Conservation (phyloP, 2,113 vertebrate genomes). For the Numida meleagris region DNA sequence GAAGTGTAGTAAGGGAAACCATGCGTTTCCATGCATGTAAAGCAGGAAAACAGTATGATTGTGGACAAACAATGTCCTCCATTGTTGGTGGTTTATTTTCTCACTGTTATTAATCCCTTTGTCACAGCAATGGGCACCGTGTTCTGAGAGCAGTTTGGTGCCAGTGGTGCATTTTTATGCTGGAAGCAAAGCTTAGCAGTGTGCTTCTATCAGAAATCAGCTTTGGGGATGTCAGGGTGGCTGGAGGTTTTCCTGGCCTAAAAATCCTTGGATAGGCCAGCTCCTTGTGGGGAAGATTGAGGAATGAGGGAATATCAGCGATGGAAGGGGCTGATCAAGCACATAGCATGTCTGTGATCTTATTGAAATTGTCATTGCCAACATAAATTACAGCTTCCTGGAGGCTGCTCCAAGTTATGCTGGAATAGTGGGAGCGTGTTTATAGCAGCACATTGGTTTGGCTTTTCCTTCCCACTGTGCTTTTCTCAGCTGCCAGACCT, state of each 20-base stretch:
- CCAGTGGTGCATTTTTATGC: not conserved
- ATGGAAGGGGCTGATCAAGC: not conserved
- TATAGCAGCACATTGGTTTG: slow-evolving; percentile 12
- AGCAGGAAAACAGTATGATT: slow-evolving; percentile 29
- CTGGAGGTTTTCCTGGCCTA: not conserved
- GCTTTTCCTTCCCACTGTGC: slow-evolving; percentile 1
- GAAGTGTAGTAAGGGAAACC: not conserved
- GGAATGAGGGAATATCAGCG: not conserved
- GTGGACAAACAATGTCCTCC: slow-evolving; percentile 30
- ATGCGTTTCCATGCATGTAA: slow-evolving; percentile 24
- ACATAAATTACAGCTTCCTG: not conserved
- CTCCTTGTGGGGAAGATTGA: not conserved
- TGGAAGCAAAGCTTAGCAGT: not conserved
- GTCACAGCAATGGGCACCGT: not conserved
- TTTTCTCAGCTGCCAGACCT: slow-evolving; percentile 21
- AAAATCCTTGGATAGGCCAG: not conserved
- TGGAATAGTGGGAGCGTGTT: not conserved
- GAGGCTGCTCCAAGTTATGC: not conserved
- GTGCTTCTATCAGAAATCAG: not conserved
- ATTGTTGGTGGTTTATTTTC: slow-evolving; percentile 44
- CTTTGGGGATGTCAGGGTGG: not conserved
- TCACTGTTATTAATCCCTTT: not conserved
- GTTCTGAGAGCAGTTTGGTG: not conserved
- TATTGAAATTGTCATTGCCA: not conserved
- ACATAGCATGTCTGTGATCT: not conserved